A percentile compares a stretch with the other conserved stretches of the same genome.
Evolutionary conservation across 2,888 invertebrate genomes (phyloP).

Genomic region (Branchinecta sandiegonensis): DNA sequence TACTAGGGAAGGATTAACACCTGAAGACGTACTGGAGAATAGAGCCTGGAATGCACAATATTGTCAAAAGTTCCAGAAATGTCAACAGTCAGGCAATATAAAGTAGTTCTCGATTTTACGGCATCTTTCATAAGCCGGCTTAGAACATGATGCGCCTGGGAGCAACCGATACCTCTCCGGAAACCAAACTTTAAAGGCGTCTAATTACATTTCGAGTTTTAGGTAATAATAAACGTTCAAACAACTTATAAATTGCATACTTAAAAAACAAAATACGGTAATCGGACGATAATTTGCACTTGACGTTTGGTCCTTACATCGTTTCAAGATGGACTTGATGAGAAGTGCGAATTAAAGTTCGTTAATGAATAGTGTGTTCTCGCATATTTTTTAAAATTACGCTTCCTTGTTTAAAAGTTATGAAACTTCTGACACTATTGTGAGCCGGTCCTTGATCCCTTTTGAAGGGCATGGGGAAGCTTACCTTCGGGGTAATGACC

Average conservation of each 20-base stretch:
- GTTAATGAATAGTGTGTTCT: no score
- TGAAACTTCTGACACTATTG: no score
- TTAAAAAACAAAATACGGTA: slow-evolving; percentile 1
- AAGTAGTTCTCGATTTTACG: neutral
- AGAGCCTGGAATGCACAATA: slow-evolving; percentile 11
- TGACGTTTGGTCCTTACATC: neutral
- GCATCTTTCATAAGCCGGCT: no score
- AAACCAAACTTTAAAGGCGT: no score
- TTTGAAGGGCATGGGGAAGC: neutral
- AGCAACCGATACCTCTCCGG: no score
- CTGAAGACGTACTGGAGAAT: neutral
- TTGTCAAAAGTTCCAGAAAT: neutral
- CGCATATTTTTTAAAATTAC: no score
- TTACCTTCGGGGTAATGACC: slow-evolving; percentile 17
- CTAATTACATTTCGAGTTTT: neutral
- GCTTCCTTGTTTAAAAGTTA: no score
- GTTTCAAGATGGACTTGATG: neutral
- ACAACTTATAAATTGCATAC: no score
- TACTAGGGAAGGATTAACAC: slow-evolving; percentile 8
- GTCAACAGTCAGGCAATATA: neutral
- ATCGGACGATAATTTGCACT: neutral
- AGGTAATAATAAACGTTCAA: neutral
- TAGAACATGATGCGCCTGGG: no score
- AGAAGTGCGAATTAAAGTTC: neutral
- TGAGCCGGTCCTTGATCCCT: no score